Percentiles rank a stretch among this genome's conserved stretches.
Conservation (phyloP, 2,888 invertebrate genomes). For the Fragum sueziense region DNA sequence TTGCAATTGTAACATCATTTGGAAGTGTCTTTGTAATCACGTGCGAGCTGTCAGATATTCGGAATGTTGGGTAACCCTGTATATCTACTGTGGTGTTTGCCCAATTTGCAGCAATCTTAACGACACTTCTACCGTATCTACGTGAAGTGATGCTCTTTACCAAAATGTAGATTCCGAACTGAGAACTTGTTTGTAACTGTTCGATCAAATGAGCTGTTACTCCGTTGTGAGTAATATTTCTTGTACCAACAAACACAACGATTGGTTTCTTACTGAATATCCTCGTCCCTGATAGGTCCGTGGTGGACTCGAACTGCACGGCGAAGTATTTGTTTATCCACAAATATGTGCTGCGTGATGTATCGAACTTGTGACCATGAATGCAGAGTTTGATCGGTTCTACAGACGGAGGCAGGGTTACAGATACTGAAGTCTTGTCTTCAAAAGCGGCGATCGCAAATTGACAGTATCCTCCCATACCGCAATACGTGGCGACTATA, state of each 20-base stretch:
- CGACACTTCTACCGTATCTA: conserved; percentile 32
- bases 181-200: conserved; percentile 37
- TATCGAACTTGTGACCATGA: conserved; percentile 12
- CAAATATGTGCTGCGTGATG: background rate
- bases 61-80: conserved; percentile 16
- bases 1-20: background rate
- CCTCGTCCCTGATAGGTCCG: conserved; percentile 48
- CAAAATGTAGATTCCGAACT: conserved; percentile 39
- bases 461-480: conserved; percentile 49
- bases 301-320: conserved; percentile 43
- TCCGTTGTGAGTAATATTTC: conserved; percentile 29
- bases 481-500: conserved; percentile 45
- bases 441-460: conserved; percentile 43
- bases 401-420: background rate
- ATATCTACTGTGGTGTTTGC: conserved; percentile 24
- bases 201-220: conserved; percentile 35
- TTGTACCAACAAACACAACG: conserved; percentile 46
- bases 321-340: conserved; percentile 31
- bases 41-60: background rate
- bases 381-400: conserved; percentile 22
- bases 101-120: conserved; percentile 42
- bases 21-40: background rate
- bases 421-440: background rate
- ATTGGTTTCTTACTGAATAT: conserved; percentile 46
- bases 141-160: conserved; percentile 12